Evolutionary conservation across 2,888 invertebrate species (phyloP), one percentile per base, ranked within the genome.

Genomic region (Stramonita haemastoma): DNA sequence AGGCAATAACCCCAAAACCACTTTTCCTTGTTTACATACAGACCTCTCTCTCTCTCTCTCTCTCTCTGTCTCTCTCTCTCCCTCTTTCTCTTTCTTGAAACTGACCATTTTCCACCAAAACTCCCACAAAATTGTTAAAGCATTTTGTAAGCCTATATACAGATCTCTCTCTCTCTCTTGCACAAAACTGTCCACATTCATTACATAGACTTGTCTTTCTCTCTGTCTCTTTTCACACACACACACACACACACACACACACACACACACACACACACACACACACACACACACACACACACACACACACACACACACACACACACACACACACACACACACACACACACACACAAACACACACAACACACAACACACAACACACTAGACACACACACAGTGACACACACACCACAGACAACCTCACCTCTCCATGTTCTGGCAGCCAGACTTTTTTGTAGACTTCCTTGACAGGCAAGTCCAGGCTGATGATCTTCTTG

Each of bases 401-500:
- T 70, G 19, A 26, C 86, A 66, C 29, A 46, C 46, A 87, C 8
- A 19, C 19, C 8, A 19, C 19, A 36, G 36, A 87, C 8, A 46
- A n/a, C 89, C 92, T 90, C 90, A 96, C 96, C 93, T 98, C 98
- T 96, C 95, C 94, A 92, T 95, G 95, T 89, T 95, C 95, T 8
- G 95, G 94, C 56, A 95, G 92, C 95, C 96, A 96, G 89, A 96
- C 95, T 95, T 99, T 96, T 93, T 95, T 96, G 93, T 96, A 96
- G n/a, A 96, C 96, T 90, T 96, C 99, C 96, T 98, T 98, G 26
- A 99, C 99, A 0, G 98, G 98, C 93, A 99, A 97, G 96, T 99
- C 99, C 26, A 99, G 97, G 91, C 98, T 98, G 96, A 99, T 99
- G 92, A 99, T 99, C 97, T 99, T 99, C 96, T 99, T 99, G 96